phyloP scores from a whole-genome alignment of 2,888 invertebrate species.

The Trypoxylon attenuatum region DNA sequence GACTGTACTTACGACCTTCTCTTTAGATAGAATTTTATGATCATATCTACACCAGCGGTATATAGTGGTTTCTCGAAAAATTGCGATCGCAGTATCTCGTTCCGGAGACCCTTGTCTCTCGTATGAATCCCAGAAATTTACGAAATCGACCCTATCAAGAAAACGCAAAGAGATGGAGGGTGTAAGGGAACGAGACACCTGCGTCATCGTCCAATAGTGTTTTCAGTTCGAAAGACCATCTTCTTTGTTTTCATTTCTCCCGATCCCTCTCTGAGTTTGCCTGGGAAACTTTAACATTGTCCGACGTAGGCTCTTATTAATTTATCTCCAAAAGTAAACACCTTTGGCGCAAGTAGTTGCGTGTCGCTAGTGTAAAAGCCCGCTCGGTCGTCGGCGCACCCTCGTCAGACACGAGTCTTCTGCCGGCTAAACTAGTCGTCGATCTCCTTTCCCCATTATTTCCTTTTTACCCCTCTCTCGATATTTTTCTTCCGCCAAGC shows the following conservation, averaged over 20 bases:
- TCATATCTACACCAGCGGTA: conserved; percentile 8
- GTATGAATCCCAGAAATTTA: not conserved
- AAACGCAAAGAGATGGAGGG: not conserved
- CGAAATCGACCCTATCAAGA: not conserved
- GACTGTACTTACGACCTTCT: conserved; percentile 37
- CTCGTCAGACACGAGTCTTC: not conserved
- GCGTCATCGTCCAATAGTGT: conserved; percentile 13
- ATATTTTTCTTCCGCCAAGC: conserved; percentile 22
- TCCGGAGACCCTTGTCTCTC: conserved; percentile 2
- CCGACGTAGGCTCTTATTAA: conserved; percentile 6
- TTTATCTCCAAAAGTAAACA: conserved; percentile 10
- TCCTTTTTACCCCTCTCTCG: conserved; percentile 16
- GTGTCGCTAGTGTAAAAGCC: conserved; percentile 17
- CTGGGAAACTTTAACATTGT: conserved; percentile 6
- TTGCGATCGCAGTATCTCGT: conserved; percentile 32
- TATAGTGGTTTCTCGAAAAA: conserved; percentile 9
- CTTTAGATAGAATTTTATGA: conserved; percentile 29
- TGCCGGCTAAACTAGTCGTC: not conserved
- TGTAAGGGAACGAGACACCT: conserved; percentile 23
- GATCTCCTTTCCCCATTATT: conserved; percentile 11
- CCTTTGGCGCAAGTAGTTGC: conserved; percentile 14
- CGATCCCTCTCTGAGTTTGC: conserved; percentile 8
- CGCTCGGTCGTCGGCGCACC: not conserved
- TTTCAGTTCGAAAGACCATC: conserved; percentile 16
- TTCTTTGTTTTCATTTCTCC: conserved; percentile 1